A percentile compares a stretch with the other conserved stretches of the same genome.
phyloP scores from a whole-genome alignment of 2,888 invertebrate species.

The Sinopyrophorus schimmeli region DNA sequence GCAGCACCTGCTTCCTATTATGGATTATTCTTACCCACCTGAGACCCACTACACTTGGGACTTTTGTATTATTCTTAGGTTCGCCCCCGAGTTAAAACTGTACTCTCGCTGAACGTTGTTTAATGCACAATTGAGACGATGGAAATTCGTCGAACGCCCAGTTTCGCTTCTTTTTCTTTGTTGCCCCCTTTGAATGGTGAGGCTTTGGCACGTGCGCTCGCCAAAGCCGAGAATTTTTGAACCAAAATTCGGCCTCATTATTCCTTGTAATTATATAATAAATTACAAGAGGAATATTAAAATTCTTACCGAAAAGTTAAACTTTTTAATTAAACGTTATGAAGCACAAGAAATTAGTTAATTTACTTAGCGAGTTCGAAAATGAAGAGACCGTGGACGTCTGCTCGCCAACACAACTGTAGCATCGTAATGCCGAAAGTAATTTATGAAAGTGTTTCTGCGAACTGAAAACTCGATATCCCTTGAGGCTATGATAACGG shows the following conservation, averaged over 20 bases:
- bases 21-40: constrained; percentile 29
- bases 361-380: constrained; percentile 26
- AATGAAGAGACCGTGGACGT: constrained; percentile 26
- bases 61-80: constrained; percentile 21
- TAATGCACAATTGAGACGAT: constrained; percentile 9
- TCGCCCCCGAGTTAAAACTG: constrained; percentile 15
- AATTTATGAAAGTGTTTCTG: constrained; percentile 32
- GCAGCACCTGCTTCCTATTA: constrained; percentile 30
- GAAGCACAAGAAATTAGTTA: constrained; percentile 22
- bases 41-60: constrained; percentile 19
- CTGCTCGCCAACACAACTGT: constrained; percentile 21
- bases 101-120: constrained; percentile 16
- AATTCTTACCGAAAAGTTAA: constrained; percentile 20
- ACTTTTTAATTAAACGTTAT: constrained; percentile 24
- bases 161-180: no score
- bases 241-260: no score
- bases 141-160: neutral
- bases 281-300: no score
- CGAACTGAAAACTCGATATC: constrained; percentile 31
- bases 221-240: no score
- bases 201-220: no score
- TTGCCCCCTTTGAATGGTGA: no score
- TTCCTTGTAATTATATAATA: no score
- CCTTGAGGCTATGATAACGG: constrained; percentile 28
- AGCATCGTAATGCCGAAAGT: constrained; percentile 28